Evolutionary conservation across 1,140 invertebrate species (phyloP).

Genomic region (Pseudoatta argentina): DNA sequence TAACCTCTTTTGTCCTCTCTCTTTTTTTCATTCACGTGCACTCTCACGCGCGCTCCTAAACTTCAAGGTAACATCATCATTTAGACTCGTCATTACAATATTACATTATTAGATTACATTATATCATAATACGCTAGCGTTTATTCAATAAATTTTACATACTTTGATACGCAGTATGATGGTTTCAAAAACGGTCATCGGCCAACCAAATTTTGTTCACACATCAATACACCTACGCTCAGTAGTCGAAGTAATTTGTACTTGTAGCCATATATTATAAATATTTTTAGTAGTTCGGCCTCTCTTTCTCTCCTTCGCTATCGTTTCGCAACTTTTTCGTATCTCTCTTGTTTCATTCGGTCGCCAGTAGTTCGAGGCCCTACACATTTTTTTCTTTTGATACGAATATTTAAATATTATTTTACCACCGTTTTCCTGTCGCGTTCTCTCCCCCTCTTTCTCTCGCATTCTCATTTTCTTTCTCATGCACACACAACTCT

Average conservation of each 20-base stretch:
- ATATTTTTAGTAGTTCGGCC: slow-evolving; percentile 86
- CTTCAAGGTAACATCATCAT: slow-evolving; percentile 86
- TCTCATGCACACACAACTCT: slow-evolving; percentile 28
- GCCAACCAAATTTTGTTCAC: slow-evolving; percentile 87
- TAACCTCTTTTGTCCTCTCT: slow-evolving; percentile 82
- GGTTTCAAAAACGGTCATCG: slow-evolving; percentile 87
- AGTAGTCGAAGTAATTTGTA: slow-evolving; percentile 87
- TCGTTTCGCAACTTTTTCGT: slow-evolving; percentile 69
- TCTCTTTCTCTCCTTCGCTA: slow-evolving; percentile 77
- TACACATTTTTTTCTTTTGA: slow-evolving; percentile 85
- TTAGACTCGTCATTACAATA: slow-evolving; percentile 87
- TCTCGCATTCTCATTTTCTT: slow-evolving; percentile 38
- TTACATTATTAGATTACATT: slow-evolving; percentile 87
- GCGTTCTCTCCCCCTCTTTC: slow-evolving; percentile 57
- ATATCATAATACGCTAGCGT: slow-evolving; percentile 87
- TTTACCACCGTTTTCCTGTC: slow-evolving; percentile 77
- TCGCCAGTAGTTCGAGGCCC: slow-evolving; percentile 85
- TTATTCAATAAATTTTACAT: slow-evolving; percentile 87
- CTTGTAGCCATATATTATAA: slow-evolving; percentile 87
- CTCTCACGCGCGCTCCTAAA: slow-evolving; percentile 84
- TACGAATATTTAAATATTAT: slow-evolving; percentile 87
- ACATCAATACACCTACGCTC: slow-evolving; percentile 87
- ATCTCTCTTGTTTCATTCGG: slow-evolving; percentile 75
- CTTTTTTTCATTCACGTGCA: slow-evolving; percentile 82
- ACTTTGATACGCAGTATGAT: slow-evolving; percentile 87